These are phyloP conservation scores for Catostylus mosaicus DNA, from an alignment of 30 jellyfish, hydroid and myxozoan species.

Conservation along the genomic window DNA sequence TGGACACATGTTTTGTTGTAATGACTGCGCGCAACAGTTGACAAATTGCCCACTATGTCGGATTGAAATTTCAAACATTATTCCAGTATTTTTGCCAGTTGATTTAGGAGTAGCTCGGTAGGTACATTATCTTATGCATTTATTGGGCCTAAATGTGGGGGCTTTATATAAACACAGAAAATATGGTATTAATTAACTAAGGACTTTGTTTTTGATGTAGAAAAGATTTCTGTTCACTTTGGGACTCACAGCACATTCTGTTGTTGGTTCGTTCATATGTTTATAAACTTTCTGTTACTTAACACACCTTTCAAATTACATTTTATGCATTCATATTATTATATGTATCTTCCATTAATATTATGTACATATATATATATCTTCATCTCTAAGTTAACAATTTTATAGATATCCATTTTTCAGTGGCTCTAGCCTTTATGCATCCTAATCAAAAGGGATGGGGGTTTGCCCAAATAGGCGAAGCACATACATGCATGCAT, in stretches of 20 bases:
- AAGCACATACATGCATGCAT: too few species aligned
- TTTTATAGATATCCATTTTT: too few species aligned
- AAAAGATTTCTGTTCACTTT: neutral
- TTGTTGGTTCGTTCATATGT: neutral
- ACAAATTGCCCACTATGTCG: constrained; percentile 91
- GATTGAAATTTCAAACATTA: constrained; percentile 44
- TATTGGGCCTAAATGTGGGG: neutral
- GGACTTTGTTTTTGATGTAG: neutral
- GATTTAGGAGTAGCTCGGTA: constrained; percentile 46
- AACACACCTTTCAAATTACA: neutral
- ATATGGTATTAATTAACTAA: neutral
- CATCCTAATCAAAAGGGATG: too few species aligned
- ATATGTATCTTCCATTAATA: neutral
- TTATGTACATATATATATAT: too few species aligned
- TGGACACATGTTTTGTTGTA: constrained; percentile 92
- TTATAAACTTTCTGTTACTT: neutral
- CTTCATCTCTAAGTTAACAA: neutral
- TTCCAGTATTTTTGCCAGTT: constrained; percentile 79
- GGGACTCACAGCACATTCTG: neutral
- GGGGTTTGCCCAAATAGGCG: too few species aligned
- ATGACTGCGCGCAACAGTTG: constrained; percentile 58
- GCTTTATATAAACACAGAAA: neutral
- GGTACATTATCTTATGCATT: neutral
- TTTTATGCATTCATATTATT: neutral
- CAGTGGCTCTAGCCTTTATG: too few species aligned